phyloP scores from a whole-genome alignment of 1,140 invertebrate species.

The Eurosta solidaginis region DNA sequence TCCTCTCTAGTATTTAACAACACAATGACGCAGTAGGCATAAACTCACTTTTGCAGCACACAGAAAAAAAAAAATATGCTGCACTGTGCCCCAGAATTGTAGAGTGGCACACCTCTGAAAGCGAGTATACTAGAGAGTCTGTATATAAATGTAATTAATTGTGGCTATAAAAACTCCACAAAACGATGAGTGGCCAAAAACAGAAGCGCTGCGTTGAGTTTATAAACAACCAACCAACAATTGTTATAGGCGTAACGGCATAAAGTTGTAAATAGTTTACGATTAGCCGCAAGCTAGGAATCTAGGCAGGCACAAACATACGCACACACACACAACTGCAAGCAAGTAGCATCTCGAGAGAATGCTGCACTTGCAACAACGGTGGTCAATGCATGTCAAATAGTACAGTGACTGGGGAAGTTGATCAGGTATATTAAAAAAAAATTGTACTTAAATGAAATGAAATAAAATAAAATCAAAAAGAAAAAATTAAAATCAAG shows the following conservation, averaged over 20 bases:
- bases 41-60: background rate
- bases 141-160: background rate
- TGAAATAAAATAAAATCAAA: too few relatives aligned
- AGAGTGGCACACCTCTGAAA: background rate
- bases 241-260: constrained; percentile 25
- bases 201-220: constrained; percentile 16
- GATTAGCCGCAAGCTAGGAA: background rate
- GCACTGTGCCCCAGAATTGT: background rate
- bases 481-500: too few relatives aligned
- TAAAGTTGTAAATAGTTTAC: constrained; percentile 12
- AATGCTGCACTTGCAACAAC: too few relatives aligned
- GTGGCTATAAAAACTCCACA: constrained; percentile 19
- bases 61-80: background rate
- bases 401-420: too few relatives aligned
- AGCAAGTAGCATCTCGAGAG: too few relatives aligned
- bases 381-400: too few relatives aligned
- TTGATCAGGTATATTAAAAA: too few relatives aligned
- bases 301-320: background rate
- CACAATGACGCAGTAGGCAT: too few relatives aligned
- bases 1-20: background rate
- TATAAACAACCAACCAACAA: constrained; percentile 11
- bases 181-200: constrained; percentile 25
- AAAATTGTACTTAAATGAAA: too few relatives aligned
- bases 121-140: background rate
- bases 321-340: too few relatives aligned